A percentile compares a stretch with the other conserved stretches of the same genome.
These are phyloP conservation scores for Corythornis leucogaster DNA, from an alignment of 2,797 vertebrate species.

Conservation along the genomic window DNA sequence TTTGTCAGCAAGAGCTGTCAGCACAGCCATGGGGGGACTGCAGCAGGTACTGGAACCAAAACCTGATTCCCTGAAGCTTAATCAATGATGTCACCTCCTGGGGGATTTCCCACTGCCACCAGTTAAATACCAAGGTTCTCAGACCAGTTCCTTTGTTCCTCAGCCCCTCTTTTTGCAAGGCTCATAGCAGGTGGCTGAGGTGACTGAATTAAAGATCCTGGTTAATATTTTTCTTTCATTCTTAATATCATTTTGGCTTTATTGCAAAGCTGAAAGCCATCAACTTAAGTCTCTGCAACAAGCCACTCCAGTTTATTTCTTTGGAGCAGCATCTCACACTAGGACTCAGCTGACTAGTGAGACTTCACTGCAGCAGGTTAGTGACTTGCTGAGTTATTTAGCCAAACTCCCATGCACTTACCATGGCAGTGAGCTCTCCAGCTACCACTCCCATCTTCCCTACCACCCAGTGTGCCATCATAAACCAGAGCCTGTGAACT, in stretches of 20 bases:
- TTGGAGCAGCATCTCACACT: slow-evolving; percentile 11
- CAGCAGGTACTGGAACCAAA: not conserved
- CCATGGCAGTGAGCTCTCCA: not conserved
- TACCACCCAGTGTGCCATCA: not conserved
- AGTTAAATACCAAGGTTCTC: not conserved
- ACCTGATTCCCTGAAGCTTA: not conserved
- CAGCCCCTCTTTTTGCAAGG: not conserved
- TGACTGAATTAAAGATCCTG: not conserved
- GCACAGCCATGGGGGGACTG: not conserved
- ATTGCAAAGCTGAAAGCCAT: not conserved
- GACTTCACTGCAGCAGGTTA: not conserved
- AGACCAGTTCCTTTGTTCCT: not conserved
- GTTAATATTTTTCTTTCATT: not conserved
- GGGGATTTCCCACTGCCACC: not conserved
- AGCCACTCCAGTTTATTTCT: not conserved
- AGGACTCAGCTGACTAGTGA: not conserved
- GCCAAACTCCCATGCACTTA: not conserved
- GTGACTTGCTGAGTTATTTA: slow-evolving; percentile 2
- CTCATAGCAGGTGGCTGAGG: not conserved
- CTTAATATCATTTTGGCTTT: not conserved
- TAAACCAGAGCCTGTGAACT: not conserved
- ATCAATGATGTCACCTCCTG: not conserved
- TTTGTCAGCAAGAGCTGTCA: too few relatives aligned
- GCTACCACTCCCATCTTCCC: not conserved
- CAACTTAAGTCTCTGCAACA: not conserved